Percentiles rank a stretch among this genome's conserved stretches.
phyloP scores from a whole-genome alignment of 2,797 vertebrate genomes.

The Lindbergichthys nudifrons region DNA sequence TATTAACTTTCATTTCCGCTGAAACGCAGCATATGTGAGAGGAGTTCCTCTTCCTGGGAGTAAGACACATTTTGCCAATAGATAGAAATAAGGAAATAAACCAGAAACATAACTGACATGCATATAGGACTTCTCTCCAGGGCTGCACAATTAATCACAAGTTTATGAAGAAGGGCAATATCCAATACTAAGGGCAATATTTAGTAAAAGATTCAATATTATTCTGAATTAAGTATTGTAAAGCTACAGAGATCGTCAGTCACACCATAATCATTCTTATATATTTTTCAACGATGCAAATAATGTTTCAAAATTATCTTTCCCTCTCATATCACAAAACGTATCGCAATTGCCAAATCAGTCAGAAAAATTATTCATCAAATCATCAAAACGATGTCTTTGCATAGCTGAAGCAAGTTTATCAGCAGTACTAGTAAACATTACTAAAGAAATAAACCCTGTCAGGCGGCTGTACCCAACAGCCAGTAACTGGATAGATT shows the following conservation, averaged over 20 bases:
- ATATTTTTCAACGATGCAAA: too few species aligned
- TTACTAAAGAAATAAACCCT: neutral
- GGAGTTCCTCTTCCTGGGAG: slow-evolving; percentile 32
- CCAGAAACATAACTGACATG: slow-evolving; percentile 8
- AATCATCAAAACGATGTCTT: neutral
- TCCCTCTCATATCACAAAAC: too few species aligned
- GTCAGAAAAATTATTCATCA: too few species aligned
- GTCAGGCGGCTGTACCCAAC: neutral
- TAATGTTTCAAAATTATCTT: too few species aligned
- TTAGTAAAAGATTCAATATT: too few species aligned
- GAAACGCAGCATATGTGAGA: slow-evolving; percentile 25
- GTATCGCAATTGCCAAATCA: too few species aligned
- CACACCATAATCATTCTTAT: too few species aligned
- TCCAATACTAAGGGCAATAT: too few species aligned
- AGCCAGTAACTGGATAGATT: neutral
- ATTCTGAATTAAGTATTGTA: too few species aligned
- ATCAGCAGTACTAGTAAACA: neutral
- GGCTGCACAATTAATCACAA: too few species aligned
- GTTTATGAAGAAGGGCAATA: too few species aligned
- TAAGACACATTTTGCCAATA: neutral
- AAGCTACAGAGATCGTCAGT: too few species aligned
- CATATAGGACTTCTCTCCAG: neutral
- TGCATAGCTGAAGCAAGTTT: neutral
- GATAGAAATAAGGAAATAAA: neutral
- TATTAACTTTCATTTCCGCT: slow-evolving; percentile 42